A percentile compares a stretch with the other conserved stretches of the same genome.
These are phyloP conservation scores for Syncerus caffer DNA, from an alignment of 2,797 vertebrate species.

Conservation along the genomic window DNA sequence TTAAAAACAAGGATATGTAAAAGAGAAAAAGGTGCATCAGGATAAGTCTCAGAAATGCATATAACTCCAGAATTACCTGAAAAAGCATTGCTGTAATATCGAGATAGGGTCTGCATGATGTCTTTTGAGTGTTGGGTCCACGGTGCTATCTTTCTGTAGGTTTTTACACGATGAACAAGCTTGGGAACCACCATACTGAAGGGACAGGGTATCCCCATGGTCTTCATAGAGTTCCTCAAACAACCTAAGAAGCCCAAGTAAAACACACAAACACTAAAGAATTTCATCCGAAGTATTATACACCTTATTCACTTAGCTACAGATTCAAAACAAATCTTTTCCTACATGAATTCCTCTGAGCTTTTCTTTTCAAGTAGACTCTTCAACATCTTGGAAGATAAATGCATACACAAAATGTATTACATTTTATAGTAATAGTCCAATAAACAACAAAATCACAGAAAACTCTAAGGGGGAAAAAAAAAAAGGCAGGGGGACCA, in stretches of 20 bases:
- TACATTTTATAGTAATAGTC: neutral
- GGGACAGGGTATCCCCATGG: slow-evolving; percentile 96
- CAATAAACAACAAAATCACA: slow-evolving; percentile 15
- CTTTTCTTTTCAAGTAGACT: neutral
- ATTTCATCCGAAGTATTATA: slow-evolving; percentile 12
- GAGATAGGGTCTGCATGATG: slow-evolving; percentile 98
- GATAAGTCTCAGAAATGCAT: neutral
- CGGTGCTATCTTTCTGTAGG: slow-evolving; percentile 97
- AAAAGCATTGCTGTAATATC: slow-evolving; percentile 98
- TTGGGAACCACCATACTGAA: slow-evolving; percentile 98
- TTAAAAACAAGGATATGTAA: neutral
- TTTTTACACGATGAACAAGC: slow-evolving; percentile 98
- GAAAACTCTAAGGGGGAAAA: neutral
- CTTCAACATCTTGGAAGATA: slow-evolving; percentile 7
- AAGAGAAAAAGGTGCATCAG: neutral
- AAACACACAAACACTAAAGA: slow-evolving; percentile 40
- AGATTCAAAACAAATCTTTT: neutral
- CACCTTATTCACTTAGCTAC: neutral
- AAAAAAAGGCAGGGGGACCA: neutral
- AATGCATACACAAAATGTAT: neutral
- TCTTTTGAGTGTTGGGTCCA: slow-evolving; percentile 99
- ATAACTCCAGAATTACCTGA: slow-evolving; percentile 86
- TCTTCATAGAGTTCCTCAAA: slow-evolving; percentile 99
- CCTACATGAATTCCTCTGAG: neutral
- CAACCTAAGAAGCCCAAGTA: slow-evolving; percentile 83